Percentiles rank a stretch among this genome's conserved stretches.
phyloP scores from a whole-genome alignment of 2,888 invertebrate genomes.

The Nipponacmea schrenckii region DNA sequence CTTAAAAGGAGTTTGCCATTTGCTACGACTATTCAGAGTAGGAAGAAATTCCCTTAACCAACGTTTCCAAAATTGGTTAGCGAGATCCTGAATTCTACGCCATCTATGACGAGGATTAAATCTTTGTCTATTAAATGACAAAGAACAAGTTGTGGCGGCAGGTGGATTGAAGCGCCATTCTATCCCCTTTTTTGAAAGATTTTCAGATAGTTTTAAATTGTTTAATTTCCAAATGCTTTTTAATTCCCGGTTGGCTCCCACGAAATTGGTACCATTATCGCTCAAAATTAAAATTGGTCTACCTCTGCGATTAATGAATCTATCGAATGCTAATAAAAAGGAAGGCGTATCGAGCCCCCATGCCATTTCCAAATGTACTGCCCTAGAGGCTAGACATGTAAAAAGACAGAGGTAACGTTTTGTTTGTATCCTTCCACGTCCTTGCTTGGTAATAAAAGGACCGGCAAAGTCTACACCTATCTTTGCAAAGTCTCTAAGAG shows the following conservation, averaged over 20 bases:
- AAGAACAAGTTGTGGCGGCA: no score
- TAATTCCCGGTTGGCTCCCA: constrained; percentile 26
- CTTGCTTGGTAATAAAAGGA: constrained; percentile 35
- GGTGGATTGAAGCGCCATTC: constrained; percentile 2
- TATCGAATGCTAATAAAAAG: constrained; percentile 33
- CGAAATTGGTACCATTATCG: constrained; percentile 35
- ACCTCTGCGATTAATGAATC: constrained; percentile 28
- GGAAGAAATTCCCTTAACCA: constrained; percentile 8
- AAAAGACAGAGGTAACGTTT: constrained; percentile 34
- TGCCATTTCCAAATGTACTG: no score
- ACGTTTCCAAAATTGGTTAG: not conserved
- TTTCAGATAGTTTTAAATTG: not conserved
- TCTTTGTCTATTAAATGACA: not conserved
- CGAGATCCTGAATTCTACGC: constrained; percentile 10
- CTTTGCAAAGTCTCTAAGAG: constrained; percentile 29
- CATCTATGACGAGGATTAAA: constrained; percentile 22
- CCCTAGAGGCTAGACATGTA: constrained; percentile 32
- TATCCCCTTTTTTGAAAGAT: not conserved
- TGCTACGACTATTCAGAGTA: not conserved
- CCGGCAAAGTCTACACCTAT: constrained; percentile 35
- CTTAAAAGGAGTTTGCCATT: not conserved
- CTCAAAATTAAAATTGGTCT: constrained; percentile 24
- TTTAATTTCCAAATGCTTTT: constrained; percentile 12
- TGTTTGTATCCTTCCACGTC: constrained; percentile 27
- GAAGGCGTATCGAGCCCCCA: constrained; percentile 30